Base-by-base conservation (phyloP, 2,888 invertebrate genomes). In the Leptura quadrifasciata region DNA sequence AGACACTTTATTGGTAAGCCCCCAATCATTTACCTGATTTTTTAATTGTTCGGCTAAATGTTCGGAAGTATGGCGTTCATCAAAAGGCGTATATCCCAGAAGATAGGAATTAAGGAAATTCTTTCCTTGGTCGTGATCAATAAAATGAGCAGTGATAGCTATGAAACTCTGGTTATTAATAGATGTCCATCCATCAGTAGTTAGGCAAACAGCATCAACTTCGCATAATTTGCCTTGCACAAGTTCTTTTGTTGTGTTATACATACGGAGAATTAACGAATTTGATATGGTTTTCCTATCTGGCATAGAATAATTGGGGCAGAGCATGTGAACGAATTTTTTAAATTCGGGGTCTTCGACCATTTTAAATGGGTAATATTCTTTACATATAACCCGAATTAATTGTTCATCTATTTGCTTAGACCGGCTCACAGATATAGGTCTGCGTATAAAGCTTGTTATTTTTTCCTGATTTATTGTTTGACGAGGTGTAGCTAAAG, bases 101-200 rank as follows among this genome's bases (percentile, higher is more conserved):
- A 31, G n/a, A n/a, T n/a, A n/a, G n/a, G n/a, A n/a, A n/a, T 21
- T 57, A 55, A 72, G 57, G 63, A 31, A 18, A 72, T 63, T 60
- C n/a, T n/a, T n/a, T n/a, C n/a, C n/a, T n/a, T n/a, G n/a, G n/a
- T n/a, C n/a, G n/a, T n/a, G 9, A 10, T 81, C 55, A 27, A 82
- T 73, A 54, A 74, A 84, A 72, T 84, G 82, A 8, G 54, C 78
- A 35, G 81, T 83, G 12, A 81, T 80, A 63, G 74, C 80, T 20
- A 84, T 75, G 75, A 75, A 83, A 74, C 78, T 81, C 57, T 84
- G 81, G 60, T 81, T 80, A 61, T 79, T 83, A 27, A 78, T 68
- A 15, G 84, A 84, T 18, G 82, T 83, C 83, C 84, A 83, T 52
- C 81, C 76, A 72, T 84, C 83, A 15, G 81, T 82, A n/a, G 84